Conservation (phyloP, 2,113 vertebrate genomes). For the Ardeotis arabs region DNA sequence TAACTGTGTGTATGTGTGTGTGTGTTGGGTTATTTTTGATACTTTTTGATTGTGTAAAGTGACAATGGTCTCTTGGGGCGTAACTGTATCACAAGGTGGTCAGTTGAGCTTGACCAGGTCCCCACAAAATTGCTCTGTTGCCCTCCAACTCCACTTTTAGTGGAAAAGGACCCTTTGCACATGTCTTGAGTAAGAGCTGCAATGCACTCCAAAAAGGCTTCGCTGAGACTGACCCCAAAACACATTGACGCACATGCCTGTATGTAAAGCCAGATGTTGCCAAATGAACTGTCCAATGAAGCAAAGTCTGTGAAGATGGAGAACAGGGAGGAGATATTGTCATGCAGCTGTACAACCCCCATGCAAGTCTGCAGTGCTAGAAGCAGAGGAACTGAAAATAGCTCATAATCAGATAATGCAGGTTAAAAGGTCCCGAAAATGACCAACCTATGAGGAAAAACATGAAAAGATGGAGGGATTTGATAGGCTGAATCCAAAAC, state of each 20-base stretch:
- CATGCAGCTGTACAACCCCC: background rate
- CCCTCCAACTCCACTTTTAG: too few relatives aligned
- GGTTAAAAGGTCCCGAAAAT: background rate
- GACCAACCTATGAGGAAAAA: background rate
- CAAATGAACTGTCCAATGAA: background rate
- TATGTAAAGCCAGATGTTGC: background rate
- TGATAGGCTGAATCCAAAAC: background rate
- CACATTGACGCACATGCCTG: background rate
- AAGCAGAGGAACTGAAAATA: background rate
- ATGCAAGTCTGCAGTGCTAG: background rate
- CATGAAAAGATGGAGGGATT: background rate
- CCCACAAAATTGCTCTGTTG: background rate
- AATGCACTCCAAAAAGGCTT: background rate
- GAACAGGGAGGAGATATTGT: background rate
- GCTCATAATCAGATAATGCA: background rate
- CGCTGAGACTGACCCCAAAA: background rate
- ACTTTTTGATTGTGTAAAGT: background rate
- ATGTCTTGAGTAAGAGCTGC: too few relatives aligned
- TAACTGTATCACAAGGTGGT: fast-evolving
- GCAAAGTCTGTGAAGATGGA: background rate
- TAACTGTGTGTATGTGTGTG: background rate
- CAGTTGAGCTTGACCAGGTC: background rate
- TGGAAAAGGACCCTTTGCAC: background rate
- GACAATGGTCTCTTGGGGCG: background rate
- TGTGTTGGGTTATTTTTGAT: background rate